A percentile compares a stretch with the other conserved stretches of the same genome.
These are phyloP conservation scores for Halichondria panicea DNA, from an alignment of 37 sponge, comb jelly and placozoan genomes.

Conservation along the genomic window DNA sequence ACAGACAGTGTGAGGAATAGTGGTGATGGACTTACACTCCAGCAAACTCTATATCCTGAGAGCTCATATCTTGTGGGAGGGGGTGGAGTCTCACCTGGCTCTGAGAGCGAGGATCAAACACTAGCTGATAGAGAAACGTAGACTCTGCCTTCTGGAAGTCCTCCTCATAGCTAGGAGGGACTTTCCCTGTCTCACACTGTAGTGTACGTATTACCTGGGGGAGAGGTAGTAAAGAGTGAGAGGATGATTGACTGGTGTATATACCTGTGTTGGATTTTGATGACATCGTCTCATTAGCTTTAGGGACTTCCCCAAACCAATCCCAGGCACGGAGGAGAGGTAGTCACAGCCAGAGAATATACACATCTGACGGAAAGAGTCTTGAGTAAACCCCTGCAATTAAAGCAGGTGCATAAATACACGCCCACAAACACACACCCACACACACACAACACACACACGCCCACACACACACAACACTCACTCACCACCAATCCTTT, in stretches of 20 bases:
- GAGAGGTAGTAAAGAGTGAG: background rate
- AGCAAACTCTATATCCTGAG: conserved; percentile 60
- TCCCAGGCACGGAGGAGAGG: conserved; percentile 86
- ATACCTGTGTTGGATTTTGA: conserved; percentile 65
- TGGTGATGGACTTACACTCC: conserved; percentile 71
- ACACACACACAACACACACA: background rate
- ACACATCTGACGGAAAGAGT: conserved; percentile 94
- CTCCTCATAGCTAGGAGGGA: conserved; percentile 70
- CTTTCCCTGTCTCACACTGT: conserved; percentile 60
- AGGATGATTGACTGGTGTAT: background rate
- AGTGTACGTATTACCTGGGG: conserved; percentile 74
- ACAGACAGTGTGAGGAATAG: background rate
- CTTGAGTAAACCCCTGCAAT: conserved; percentile 65
- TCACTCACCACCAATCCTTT: conserved; percentile 23
- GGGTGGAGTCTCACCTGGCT: conserved; percentile 62
- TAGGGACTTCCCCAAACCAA: conserved; percentile 86
- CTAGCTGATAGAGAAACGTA: conserved; percentile 90
- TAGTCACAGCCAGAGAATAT: conserved; percentile 99
- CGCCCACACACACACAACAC: background rate
- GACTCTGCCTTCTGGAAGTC: conserved; percentile 76
- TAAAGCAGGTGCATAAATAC: background rate
- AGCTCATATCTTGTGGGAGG: conserved; percentile 64
- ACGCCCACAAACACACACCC: background rate
- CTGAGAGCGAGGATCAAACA: conserved; percentile 85
- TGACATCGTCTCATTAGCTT: conserved; percentile 85